A percentile compares a stretch with the other conserved stretches of the same genome.
These are phyloP conservation scores for Nipponia nippon DNA, from an alignment of 2,113 vertebrate species.

Conservation along the genomic window DNA sequence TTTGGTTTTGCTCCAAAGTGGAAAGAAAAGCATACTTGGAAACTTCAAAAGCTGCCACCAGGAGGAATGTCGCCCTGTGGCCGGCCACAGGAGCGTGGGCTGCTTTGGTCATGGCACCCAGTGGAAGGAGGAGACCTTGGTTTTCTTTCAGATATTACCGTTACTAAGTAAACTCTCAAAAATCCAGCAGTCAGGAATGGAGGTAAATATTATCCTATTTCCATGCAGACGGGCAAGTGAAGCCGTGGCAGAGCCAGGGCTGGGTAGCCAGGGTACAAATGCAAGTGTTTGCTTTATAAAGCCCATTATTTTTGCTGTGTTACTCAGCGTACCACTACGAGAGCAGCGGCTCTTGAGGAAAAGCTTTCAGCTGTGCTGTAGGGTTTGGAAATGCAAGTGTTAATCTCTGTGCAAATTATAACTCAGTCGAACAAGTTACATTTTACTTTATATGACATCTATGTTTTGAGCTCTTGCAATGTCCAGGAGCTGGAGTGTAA, in stretches of 20 bases:
- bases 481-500: not conserved
- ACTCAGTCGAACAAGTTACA: not conserved
- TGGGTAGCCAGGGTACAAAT: not conserved
- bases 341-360: not conserved
- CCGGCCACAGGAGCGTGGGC: not conserved
- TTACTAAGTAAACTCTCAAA: not conserved
- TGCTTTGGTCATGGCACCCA: not conserved
- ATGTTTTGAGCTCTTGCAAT: not conserved
- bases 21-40: slow-evolving; percentile 20
- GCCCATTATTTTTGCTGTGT: not conserved
- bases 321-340: not conserved
- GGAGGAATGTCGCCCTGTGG: not conserved
- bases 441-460: not conserved
- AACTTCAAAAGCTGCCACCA: not conserved
- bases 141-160: not conserved
- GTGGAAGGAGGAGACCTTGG: not conserved
- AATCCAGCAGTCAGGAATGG: not conserved
- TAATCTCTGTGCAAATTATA: not conserved
- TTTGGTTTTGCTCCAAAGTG: slow-evolving; percentile 3
- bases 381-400: not conserved
- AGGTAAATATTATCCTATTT: not conserved
- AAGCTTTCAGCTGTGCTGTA: not conserved
- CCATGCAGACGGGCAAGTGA: not conserved
- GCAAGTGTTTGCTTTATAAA: not conserved
- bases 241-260: not conserved